These are phyloP conservation scores for Podargus strigoides DNA, from an alignment of 2,797 vertebrate species.

Conservation along the genomic window DNA sequence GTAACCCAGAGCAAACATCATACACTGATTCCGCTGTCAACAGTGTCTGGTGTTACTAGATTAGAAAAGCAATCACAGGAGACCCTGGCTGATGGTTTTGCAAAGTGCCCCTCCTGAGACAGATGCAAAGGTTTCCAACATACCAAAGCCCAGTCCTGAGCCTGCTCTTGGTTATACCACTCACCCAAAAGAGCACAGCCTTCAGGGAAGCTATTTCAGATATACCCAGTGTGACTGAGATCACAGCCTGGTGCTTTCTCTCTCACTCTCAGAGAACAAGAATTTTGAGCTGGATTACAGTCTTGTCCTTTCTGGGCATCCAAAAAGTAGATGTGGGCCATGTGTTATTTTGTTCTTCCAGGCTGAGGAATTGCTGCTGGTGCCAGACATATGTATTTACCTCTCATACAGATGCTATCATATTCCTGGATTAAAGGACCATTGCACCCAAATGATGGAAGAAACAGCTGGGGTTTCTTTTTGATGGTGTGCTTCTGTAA, in stretches of 20 bases:
- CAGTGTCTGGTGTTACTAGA: background rate
- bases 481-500: slow-evolving; percentile 15
- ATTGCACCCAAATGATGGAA: background rate
- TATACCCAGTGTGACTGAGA: background rate
- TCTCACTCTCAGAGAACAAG: slow-evolving; percentile 6
- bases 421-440: slow-evolving; percentile 30
- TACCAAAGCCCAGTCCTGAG: background rate
- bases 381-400: slow-evolving; percentile 31
- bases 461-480: slow-evolving; percentile 35
- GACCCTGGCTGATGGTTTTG: background rate
- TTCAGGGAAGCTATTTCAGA: background rate
- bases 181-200: background rate
- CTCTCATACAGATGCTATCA: background rate
- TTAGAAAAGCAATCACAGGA: slow-evolving; percentile 6
- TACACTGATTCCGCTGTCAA: background rate
- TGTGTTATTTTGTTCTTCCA: slow-evolving; percentile 25
- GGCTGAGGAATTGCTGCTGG: slow-evolving; percentile 1
- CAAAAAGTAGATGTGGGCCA: slow-evolving; percentile 12
- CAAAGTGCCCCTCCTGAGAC: background rate
- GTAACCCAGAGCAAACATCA: background rate
- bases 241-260: background rate
- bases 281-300: slow-evolving; percentile 32
- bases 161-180: background rate
- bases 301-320: background rate
- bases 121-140: slow-evolving; percentile 1